These are phyloP conservation scores for Hyperoodon ampullatus DNA, from an alignment of 2,113 vertebrate genomes.

Conservation along the genomic window DNA sequence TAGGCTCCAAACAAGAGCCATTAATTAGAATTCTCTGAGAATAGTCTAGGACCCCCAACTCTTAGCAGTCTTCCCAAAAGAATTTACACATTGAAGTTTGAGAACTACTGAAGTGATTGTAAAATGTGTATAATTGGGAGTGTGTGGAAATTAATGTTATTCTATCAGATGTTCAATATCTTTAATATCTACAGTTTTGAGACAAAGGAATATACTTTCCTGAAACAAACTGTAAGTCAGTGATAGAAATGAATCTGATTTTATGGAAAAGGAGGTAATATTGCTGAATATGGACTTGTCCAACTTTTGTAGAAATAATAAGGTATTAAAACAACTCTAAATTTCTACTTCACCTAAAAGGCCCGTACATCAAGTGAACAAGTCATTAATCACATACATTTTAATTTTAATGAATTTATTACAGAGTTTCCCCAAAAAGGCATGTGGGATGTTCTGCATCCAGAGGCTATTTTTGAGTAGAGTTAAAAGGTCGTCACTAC, in stretches of 20 bases:
- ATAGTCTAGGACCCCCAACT: background rate
- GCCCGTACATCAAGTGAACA: background rate
- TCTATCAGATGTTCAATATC: background rate
- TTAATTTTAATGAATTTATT: conserved; percentile 7
- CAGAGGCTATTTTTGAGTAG: background rate
- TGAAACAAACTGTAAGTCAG: background rate
- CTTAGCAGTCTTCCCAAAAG: background rate
- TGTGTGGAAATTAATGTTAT: background rate
- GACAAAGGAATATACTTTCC: background rate
- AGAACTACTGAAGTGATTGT: background rate
- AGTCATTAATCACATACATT: background rate
- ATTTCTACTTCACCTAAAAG: background rate
- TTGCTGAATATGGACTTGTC: background rate
- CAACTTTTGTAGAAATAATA: background rate
- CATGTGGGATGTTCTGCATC: background rate
- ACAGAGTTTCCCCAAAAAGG: background rate
- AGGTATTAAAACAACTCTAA: background rate
- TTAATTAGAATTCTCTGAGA: background rate
- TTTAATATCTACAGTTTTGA: conserved; percentile 18
- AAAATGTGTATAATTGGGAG: background rate
- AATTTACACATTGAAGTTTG: background rate
- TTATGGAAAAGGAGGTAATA: background rate
- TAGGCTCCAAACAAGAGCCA: background rate
- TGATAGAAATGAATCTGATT: background rate
- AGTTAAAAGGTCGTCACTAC: background rate